Evolutionary conservation across 1,140 invertebrate genomes (phyloP), one percentile per base, ranked within the genome.

Genomic region (Hydropsyche tenuis): DNA sequence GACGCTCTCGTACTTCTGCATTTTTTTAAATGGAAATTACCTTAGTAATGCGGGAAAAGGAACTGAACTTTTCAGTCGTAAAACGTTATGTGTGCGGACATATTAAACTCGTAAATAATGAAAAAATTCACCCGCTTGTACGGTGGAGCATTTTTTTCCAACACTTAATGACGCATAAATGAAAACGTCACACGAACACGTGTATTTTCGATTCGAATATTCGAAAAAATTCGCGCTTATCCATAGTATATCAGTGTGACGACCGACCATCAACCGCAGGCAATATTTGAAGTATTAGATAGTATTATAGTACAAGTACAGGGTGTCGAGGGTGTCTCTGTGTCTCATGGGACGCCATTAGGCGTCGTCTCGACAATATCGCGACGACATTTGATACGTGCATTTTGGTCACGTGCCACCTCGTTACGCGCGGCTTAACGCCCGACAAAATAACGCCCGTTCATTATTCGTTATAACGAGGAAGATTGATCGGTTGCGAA

Each of bases 351-450:
- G 75, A 74, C 30, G 25, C 60, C 75, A 77, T 76, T 73, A 76
- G 73, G 66, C 75, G 69, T 60, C 51, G 45, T 71, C 65, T 56
- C 62, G 43, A 72, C 68, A 70, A 70, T 70, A 70, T 56, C 20
- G 25, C 22, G 56, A 37, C 53, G 75, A 77, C 75, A 77, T 77
- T 73, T 74, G 75, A 77, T 73, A 77, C 75, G 75, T 77, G 75
- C 68, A 70, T 70, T 70, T 70, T 70, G 68, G 68, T 70, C 68
- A 70, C 68, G 68, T 70, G 68, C 68, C 68, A 70, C 68, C 68
- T 70, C 68, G 68, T 70, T 70, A 70, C 25, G 42, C 48, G 51
- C 68, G 68, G 68, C 68, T 70, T 70, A 70, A 70, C 48, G 16
- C 46, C 30, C 3, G 63, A 53, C 51, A 69, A 66, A 51, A 48